A percentile compares a stretch with the other conserved stretches of the same genome.
Conservation (phyloP, 1,140 invertebrate species). For the honey bee (Apis mellifera) region Amel_HAv3.1 CM009944.2:4002001-4002500, state of each 20-base stretch:
- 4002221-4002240: too few relatives aligned
- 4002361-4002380: slow-evolving; percentile 1
- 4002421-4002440: slow-evolving; percentile 4
- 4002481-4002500: too few relatives aligned
- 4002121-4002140: too few relatives aligned
- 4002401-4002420: background rate
- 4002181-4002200: background rate
- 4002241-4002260: background rate
- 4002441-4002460: background rate
- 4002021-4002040: too few relatives aligned
- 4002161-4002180: too few relatives aligned
- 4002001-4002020: too few relatives aligned
- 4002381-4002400: background rate
- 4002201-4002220: background rate
- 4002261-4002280: background rate
- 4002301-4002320: slow-evolving; percentile 22
- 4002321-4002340: slow-evolving; percentile 31
- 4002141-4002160: too few relatives aligned
- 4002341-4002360: slow-evolving; percentile 24
- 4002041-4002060: too few relatives aligned
- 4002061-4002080: too few relatives aligned
- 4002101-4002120: too few relatives aligned
- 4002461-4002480: too few relatives aligned
- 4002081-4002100: too few relatives aligned
- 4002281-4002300: background rate